Evolutionary conservation across 2,113 vertebrate species (phyloP).

Genomic region (Misgurnus mizolepis): DNA sequence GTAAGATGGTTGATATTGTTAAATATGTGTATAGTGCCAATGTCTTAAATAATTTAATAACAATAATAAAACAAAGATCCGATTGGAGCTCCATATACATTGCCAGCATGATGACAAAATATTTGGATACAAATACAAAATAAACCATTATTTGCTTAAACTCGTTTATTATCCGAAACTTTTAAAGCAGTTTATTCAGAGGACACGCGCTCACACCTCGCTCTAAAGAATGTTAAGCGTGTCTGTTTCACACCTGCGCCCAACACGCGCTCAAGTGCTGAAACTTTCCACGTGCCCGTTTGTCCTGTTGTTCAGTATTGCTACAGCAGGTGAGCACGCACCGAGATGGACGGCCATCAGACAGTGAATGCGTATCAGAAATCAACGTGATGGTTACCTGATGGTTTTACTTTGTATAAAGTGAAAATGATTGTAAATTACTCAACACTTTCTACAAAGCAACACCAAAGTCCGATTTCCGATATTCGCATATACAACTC

Average conservation of each 20-base stretch:
- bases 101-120: too few species aligned
- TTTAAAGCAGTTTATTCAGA: neutral
- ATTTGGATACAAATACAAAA: too few species aligned
- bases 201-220: slow-evolving; percentile 26
- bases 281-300: slow-evolving; percentile 27
- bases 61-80: too few species aligned
- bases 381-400: neutral
- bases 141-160: too few species aligned
- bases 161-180: too few species aligned
- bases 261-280: slow-evolving; percentile 19
- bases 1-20: too few species aligned
- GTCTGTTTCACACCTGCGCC: slow-evolving; percentile 15
- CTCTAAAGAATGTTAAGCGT: slow-evolving; percentile 9
- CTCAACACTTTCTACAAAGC: neutral
- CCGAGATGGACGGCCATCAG: neutral
- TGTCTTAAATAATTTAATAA: too few species aligned
- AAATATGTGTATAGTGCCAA: too few species aligned
- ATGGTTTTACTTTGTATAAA: neutral
- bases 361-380: neutral
- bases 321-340: neutral
- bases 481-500: neutral
- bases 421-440: neutral
- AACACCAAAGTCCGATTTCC: neutral
- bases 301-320: neutral
- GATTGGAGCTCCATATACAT: too few species aligned